Percentiles rank a stretch among this genome's conserved stretches.
phyloP scores from a whole-genome alignment of 2,797 vertebrate genomes.

The Myotis daubentonii region DNA sequence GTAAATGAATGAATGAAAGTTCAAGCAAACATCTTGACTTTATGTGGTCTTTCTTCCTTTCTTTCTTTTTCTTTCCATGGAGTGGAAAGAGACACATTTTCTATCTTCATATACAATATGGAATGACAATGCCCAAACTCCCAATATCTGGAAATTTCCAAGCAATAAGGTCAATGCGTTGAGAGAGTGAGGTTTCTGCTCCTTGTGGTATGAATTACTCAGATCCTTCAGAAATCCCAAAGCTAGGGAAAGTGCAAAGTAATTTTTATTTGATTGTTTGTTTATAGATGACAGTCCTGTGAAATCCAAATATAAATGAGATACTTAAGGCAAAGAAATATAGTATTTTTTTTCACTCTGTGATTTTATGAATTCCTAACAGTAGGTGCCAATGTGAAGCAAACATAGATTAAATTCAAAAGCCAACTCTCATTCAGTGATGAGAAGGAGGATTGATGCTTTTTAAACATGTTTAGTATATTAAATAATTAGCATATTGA shows the following conservation, averaged over 20 bases:
- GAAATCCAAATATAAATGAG: neutral
- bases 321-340: neutral
- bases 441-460: neutral
- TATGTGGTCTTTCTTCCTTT: neutral
- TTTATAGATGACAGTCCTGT: neutral
- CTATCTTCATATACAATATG: neutral
- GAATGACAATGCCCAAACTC: neutral
- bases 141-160: neutral
- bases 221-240: neutral
- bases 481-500: neutral
- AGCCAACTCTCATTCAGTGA: neutral
- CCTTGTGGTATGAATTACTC: neutral
- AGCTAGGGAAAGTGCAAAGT: neutral
- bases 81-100: neutral
- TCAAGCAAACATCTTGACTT: neutral
- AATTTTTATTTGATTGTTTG: neutral
- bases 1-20: neutral
- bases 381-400: neutral
- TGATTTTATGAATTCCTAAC: neutral
- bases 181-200: neutral
- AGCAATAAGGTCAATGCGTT: neutral
- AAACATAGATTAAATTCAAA: neutral
- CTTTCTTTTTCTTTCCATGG: neutral
- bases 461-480: neutral
- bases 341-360: neutral